Percentiles rank a stretch among this genome's conserved stretches.
These are phyloP conservation scores for Papilio demoleus DNA, from an alignment of 2,888 invertebrate species.

Conservation along the genomic window DNA sequence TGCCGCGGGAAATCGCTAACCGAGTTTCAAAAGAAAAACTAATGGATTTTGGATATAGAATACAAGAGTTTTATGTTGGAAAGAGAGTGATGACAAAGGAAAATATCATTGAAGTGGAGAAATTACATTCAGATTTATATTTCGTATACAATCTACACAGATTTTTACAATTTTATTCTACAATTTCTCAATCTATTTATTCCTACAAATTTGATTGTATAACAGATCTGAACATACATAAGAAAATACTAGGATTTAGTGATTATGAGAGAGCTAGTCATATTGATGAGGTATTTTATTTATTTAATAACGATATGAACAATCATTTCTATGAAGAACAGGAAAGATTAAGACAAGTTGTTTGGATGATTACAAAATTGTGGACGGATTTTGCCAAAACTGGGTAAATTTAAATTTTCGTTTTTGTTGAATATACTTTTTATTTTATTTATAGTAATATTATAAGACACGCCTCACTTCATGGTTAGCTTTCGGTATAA, in stretches of 20 bases:
- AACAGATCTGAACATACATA: constrained; percentile 63
- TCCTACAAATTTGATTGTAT: constrained; percentile 63
- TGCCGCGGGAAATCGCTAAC: constrained; percentile 57
- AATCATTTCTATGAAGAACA: constrained; percentile 58
- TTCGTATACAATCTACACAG: constrained; percentile 60
- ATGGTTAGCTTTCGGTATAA: too few relatives aligned
- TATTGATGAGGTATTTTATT: constrained; percentile 75
- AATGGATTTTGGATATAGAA: constrained; percentile 55
- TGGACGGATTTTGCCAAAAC: constrained; percentile 76
- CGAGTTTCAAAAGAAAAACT: constrained; percentile 50
- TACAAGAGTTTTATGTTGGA: constrained; percentile 61
- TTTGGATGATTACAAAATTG: constrained; percentile 64
- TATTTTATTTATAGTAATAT: too few relatives aligned
- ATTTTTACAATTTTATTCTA: constrained; percentile 56
- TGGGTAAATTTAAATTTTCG: constrained; percentile 55
- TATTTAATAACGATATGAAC: constrained; percentile 65
- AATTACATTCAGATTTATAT: constrained; percentile 60
- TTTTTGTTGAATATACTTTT: too few relatives aligned
- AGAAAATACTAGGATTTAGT: constrained; percentile 49
- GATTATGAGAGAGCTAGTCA: constrained; percentile 69
- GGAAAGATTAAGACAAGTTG: constrained; percentile 58
- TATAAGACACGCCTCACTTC: too few relatives aligned
- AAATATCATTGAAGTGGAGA: constrained; percentile 50
- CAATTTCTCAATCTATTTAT: constrained; percentile 51
- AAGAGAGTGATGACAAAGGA: constrained; percentile 47